Percentiles rank a stretch among this genome's conserved stretches.
Evolutionary conservation across 1,140 invertebrate species (phyloP).

Genomic region (Drosophila trapezifrons): DNA sequence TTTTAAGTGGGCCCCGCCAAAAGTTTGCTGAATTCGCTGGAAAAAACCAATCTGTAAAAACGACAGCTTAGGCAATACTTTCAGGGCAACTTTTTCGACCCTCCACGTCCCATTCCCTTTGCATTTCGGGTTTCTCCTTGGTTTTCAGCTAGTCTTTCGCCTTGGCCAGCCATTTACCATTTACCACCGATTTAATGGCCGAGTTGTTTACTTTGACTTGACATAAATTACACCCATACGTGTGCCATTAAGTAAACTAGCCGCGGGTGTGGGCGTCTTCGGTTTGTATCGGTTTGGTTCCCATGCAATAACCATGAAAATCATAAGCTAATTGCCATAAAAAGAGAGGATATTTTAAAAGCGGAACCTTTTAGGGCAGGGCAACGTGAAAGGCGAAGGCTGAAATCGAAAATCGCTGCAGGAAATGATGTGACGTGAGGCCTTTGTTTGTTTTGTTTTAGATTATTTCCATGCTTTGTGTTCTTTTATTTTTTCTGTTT

Average conservation of each 20-base stretch:
- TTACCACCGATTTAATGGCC: conserved; percentile 35
- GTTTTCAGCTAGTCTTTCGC: conserved; percentile 6
- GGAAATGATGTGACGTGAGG: conserved; percentile 75
- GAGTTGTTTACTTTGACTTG: conserved; percentile 48
- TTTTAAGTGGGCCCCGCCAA: conserved; percentile 34
- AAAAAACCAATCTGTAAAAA: conserved; percentile 20
- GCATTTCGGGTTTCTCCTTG: conserved; percentile 3
- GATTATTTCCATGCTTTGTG: conserved; percentile 8
- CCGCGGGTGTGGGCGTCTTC: conserved; percentile 35
- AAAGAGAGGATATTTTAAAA: conserved; percentile 50
- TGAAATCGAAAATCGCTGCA: conserved; percentile 68
- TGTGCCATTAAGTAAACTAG: conserved; percentile 51
- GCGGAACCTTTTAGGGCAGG: conserved; percentile 26
- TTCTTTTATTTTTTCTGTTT: conserved; percentile 4
- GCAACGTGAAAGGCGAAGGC: conserved; percentile 60
- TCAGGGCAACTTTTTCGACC: not conserved
- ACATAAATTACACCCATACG: conserved; percentile 44
- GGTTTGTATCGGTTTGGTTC: conserved; percentile 33
- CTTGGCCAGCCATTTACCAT: conserved; percentile 1
- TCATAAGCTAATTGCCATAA: conserved; percentile 65
- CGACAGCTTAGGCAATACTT: conserved; percentile 42
- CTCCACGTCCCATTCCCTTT: not conserved
- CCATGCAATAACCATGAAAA: conserved; percentile 42
- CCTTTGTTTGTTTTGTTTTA: conserved; percentile 63
- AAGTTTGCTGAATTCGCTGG: conserved; percentile 15